Evolutionary conservation across 2,113 vertebrate genomes (phyloP), one percentile per base, ranked within the genome.

Genomic region (Poeciliopsis retropinna): DNA sequence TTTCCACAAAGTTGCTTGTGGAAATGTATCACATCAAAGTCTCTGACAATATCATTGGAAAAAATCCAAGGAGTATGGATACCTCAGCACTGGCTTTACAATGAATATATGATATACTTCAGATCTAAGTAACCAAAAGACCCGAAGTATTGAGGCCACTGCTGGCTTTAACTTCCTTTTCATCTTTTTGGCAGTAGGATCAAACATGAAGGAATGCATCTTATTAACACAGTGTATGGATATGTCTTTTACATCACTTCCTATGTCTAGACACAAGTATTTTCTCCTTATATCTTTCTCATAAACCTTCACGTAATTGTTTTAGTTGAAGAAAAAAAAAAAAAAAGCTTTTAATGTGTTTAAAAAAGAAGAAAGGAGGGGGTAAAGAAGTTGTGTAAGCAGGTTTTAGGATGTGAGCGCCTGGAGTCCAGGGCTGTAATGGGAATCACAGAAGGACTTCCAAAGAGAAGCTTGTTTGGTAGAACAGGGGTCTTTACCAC

Each of bases 231-330:
- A 77, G 41, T 76, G 70, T 8, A 57, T 72, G 84, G 72, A 76
- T 72, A 80, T 69, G 83, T 77, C 86, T 82, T 80, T 82, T 88
- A 87, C 87, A 85, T 87, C 81, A 70, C 77, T 66, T 87, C 76
- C 69, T 80, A 74, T 74, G 93, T 93, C 92, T 93, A 93, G 93
- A 93, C 93, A 85, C 82, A 90, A 90, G 67, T 92, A 93, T 92
- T 88, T 79, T 70, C 54, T 60, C 78, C 75, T 67, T 57, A 70
- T 89, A 87, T 85, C 88, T 88, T 75, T 79, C 84, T 86, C 87
- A 75, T 77, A 89, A 86, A 83, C 47, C 31, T 88, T 82, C 69
- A 80, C 76, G 73, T 76, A 77, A 80, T 89, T 78, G 88, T 87
- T 87, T 86, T 91, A 91, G 83, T 75, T 75, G 64, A 76, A 82